Conservation (phyloP, 2,113 vertebrate genomes). For the Scophthalmus maximus region DNA sequence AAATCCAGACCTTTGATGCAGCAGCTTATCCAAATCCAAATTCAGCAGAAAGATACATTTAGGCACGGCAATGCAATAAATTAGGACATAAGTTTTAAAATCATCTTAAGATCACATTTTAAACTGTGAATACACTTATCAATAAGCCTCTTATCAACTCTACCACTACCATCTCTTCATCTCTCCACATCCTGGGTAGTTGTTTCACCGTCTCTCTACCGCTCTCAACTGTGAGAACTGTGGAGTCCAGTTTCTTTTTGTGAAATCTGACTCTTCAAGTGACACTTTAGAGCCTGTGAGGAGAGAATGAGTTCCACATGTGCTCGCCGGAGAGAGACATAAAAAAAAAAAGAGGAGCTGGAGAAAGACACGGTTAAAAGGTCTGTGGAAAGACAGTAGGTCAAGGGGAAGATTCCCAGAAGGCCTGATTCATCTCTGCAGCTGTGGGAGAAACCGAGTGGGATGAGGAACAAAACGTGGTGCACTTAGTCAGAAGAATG, state of each 20-base stretch:
- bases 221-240: neutral
- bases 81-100: neutral
- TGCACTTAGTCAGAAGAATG: slow-evolving; percentile 2
- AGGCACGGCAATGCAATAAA: neutral
- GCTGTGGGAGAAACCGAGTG: slow-evolving; percentile 34
- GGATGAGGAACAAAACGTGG: neutral
- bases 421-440: slow-evolving; percentile 40
- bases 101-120: neutral
- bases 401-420: slow-evolving; percentile 44
- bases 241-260: slow-evolving; percentile 8
- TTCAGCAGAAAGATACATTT: neutral
- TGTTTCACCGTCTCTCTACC: neutral
- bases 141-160: neutral
- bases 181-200: neutral
- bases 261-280: slow-evolving; percentile 52
- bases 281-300: slow-evolving; percentile 44
- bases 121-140: neutral
- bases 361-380: slow-evolving; percentile 23
- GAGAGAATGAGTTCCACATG: slow-evolving; percentile 58
- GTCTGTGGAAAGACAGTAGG: slow-evolving; percentile 50
- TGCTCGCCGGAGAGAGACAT: slow-evolving; percentile 28
- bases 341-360: slow-evolving; percentile 6
- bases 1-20: neutral
- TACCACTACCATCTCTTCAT: neutral
- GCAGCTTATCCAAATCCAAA: neutral